Base-by-base conservation (phyloP, 1,140 invertebrate species). In the Arctopsyche grandis region DNA sequence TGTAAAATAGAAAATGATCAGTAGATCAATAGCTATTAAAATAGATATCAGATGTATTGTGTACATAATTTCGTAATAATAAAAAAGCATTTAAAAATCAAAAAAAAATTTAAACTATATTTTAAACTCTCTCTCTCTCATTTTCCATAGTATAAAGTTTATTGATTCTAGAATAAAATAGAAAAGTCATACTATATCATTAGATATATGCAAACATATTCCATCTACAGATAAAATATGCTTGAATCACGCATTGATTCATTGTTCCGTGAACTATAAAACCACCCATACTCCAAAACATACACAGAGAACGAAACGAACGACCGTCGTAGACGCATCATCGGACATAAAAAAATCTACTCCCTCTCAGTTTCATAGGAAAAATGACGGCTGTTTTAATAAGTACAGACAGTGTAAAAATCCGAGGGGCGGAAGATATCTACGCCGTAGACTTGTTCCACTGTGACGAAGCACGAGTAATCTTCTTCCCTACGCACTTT, bases 401-500 rank as follows among this genome's bases (percentile, higher is more conserved):
- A 26, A 60, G 24, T 14, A 24, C 58, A 22, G 14, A 22, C 63
- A 66, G 12, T 22, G 24, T 22, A 66, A 66, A 66, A 26, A 7
- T 66, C 21, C 4, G 24, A 66, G 24, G 63, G 69, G 7, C 0
- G 9, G 14, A n/a, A 44, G 10, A 66, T 66, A 66, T 16, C 24
- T 66, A 26, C 43, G 19, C 44, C 69, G 44, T 16, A 16, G 69
- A 71, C 29, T 38, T 38, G 1, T 38, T 38, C 3, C 29, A 38
- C 29, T 38, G 29, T 38, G 29, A 71, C 16, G 21, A 5, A 66
- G 24, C 14, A 26, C 71, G 16, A 76, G 58, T 76, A 76, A 76
- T 76, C 74, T 48, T 7, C 46, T 74, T 38, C 21, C 70, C 9
- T 76, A 77, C 76, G 76, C 66, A 26, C 38, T 70, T 38, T 38